Conservation (phyloP, 2,113 vertebrate species). For the Todiramphus saurophagus region DNA sequence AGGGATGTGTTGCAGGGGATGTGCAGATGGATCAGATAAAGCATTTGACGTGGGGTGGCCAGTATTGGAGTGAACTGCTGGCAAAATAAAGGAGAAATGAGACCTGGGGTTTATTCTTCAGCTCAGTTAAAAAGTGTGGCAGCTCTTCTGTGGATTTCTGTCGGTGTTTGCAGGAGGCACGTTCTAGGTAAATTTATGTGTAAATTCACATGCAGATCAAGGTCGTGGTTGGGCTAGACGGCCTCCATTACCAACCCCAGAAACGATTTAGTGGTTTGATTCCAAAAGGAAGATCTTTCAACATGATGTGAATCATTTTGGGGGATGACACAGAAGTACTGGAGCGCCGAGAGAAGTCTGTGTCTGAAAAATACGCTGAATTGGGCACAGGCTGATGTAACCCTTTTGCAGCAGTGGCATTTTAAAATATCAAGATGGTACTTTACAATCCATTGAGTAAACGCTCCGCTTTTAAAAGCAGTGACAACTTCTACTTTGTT, state of each 20-base stretch:
- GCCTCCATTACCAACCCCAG: neutral
- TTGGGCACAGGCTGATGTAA: neutral
- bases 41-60: neutral
- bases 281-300: neutral
- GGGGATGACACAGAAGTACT: neutral
- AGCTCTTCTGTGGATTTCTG: neutral
- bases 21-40: neutral
- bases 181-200: neutral
- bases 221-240: neutral
- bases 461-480: neutral
- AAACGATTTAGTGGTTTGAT: neutral
- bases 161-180: neutral
- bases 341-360: neutral
- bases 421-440: neutral
- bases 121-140: neutral
- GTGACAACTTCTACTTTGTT: neutral
- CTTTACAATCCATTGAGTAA: neutral
- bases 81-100: neutral
- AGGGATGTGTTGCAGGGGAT: neutral
- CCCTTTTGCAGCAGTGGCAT: neutral
- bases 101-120: neutral
- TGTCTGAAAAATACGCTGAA: neutral
- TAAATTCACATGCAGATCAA: constrained; percentile 10
- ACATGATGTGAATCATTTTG: neutral
- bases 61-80: neutral